These are phyloP conservation scores for Eremobia ochroleuca DNA, from an alignment of 2,888 invertebrate genomes.

Conservation along the genomic window DNA sequence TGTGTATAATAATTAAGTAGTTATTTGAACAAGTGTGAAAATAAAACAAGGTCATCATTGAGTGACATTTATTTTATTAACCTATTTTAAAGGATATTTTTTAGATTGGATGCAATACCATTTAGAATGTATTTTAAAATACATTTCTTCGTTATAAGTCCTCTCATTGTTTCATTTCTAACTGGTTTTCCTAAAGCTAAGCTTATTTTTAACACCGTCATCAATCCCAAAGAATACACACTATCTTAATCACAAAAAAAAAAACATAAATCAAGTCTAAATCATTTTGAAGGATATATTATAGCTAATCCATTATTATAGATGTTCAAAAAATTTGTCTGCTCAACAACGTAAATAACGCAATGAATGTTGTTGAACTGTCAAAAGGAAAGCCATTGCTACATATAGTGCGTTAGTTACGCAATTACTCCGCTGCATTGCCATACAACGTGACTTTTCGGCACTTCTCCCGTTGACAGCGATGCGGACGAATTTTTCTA, in stretches of 20 bases:
- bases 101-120: constrained; percentile 20
- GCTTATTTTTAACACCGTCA: not conserved
- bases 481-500: not conserved
- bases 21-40: constrained; percentile 27
- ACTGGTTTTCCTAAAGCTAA: not conserved
- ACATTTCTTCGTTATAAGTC: constrained; percentile 27
- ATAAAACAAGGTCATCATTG: constrained; percentile 22
- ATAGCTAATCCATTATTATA: too few relatives aligned
- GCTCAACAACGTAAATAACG: too few relatives aligned
- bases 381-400: too few relatives aligned
- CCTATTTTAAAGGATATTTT: constrained; percentile 3
- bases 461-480: not conserved
- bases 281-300: too few relatives aligned
- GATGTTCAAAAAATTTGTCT: too few relatives aligned
- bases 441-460: not conserved
- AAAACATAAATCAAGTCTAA: too few relatives aligned
- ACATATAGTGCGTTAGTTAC: too few relatives aligned
- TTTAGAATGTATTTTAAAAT: constrained; percentile 37
- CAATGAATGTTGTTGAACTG: too few relatives aligned
- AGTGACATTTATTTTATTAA: constrained; percentile 6
- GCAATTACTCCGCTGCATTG: not conserved
- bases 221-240: not conserved
- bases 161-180: constrained; percentile 35
- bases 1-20: constrained; percentile 16
- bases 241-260: too few relatives aligned